Evolutionary conservation across 2,888 invertebrate species (phyloP).

Genomic region (Calameuta filiformis): DNA sequence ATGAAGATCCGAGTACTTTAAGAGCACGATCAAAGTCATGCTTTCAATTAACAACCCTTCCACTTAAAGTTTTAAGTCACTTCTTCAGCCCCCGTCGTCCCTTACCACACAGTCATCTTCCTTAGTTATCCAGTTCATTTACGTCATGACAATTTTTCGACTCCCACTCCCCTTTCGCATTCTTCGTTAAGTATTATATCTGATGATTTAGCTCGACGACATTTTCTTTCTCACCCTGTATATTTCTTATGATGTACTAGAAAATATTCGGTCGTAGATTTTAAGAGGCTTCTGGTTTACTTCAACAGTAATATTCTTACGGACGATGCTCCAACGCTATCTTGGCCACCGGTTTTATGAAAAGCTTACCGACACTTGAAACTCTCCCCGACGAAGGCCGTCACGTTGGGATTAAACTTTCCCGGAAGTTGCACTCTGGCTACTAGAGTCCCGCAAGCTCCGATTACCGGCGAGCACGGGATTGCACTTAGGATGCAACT

Average conservation of each 20-base stretch:
- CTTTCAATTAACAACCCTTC: not conserved
- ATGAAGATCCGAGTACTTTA: slow-evolving; percentile 12
- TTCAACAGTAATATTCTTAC: not conserved
- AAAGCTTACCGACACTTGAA: slow-evolving; percentile 27
- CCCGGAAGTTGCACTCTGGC: slow-evolving; percentile 16
- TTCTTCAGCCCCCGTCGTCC: not conserved
- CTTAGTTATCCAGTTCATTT: not conserved
- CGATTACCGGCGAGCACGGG: slow-evolving; percentile 39
- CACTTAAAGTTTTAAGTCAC: not conserved
- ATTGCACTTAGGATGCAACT: slow-evolving; percentile 38
- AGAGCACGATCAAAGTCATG: not conserved
- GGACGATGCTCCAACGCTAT: not conserved
- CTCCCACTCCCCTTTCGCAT: too few species aligned
- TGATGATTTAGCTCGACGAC: too few species aligned
- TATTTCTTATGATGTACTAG: too few species aligned
- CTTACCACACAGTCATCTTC: not conserved
- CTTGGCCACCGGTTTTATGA: not conserved
- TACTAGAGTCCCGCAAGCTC: slow-evolving; percentile 27
- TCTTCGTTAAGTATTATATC: too few species aligned
- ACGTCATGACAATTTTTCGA: not conserved
- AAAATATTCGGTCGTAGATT: not conserved
- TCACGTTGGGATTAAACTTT: slow-evolving; percentile 31
- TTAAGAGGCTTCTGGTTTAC: not conserved
- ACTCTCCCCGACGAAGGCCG: slow-evolving; percentile 25
- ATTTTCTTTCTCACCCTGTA: too few species aligned